Evolutionary conservation across 2,113 vertebrate genomes (phyloP).

Genomic region (Festucalex cinctus): DNA sequence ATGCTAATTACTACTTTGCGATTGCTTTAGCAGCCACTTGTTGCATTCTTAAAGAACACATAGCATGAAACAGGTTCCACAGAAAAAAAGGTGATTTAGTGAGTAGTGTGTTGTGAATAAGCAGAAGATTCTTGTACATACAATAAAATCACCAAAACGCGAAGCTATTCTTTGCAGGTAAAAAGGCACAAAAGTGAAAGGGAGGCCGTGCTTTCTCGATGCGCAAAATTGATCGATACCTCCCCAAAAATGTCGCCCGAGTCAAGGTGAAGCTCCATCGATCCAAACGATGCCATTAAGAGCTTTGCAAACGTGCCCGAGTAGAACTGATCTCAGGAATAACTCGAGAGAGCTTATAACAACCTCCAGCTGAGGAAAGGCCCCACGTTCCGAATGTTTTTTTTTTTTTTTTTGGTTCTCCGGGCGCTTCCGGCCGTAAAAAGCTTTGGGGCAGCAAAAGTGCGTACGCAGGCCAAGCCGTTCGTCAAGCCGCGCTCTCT

Average conservation of each 20-base stretch:
- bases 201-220: constrained; percentile 21
- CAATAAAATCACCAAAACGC: background rate
- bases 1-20: too few species aligned
- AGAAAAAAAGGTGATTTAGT: too few species aligned
- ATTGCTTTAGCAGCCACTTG: too few species aligned
- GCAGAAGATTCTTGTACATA: too few species aligned
- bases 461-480: constrained; percentile 28
- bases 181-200: constrained; percentile 15
- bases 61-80: too few species aligned
- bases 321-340: constrained; percentile 22
- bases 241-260: constrained; percentile 33
- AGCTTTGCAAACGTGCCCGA: constrained; percentile 46
- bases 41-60: too few species aligned
- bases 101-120: too few species aligned
- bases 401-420: too few species aligned
- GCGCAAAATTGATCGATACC: constrained; percentile 40
- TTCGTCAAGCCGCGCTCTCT: constrained; percentile 42
- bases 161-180: background rate
- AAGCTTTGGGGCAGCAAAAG: constrained; percentile 56
- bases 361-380: too few species aligned
- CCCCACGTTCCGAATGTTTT: too few species aligned
- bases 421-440: constrained; percentile 51
- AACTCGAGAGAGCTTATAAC: constrained; percentile 17
- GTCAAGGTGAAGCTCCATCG: constrained; percentile 64
- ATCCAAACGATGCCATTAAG: constrained; percentile 38